Conservation (phyloP, 2,888 invertebrate species). For the Drosophila neonasuta region DNA sequence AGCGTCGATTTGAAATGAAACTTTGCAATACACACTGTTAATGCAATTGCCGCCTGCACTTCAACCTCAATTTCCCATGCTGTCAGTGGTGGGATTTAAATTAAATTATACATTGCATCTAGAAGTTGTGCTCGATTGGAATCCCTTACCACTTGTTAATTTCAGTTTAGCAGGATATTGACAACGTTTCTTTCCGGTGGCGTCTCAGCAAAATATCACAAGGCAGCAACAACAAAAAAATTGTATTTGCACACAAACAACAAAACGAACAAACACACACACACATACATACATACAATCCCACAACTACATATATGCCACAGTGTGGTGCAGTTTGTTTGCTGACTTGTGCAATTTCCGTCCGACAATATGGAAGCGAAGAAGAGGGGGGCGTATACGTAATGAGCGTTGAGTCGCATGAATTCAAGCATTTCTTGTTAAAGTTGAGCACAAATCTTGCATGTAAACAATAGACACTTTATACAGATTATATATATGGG, state of each 20-base stretch:
- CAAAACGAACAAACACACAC: constrained; percentile 17
- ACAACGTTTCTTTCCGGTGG: constrained; percentile 53
- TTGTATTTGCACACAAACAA: constrained; percentile 45
- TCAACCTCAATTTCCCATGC: constrained; percentile 62
- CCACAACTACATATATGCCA: constrained; percentile 28
- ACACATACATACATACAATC: constrained; percentile 19
- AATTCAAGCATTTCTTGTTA: constrained; percentile 13
- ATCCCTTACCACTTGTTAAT: constrained; percentile 53
- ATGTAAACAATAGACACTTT: constrained; percentile 6
- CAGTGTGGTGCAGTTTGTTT: constrained; percentile 56
- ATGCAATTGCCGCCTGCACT: constrained; percentile 56
- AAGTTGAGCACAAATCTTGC: constrained; percentile 7
- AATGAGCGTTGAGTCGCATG: constrained; percentile 32
- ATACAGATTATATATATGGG: neutral
- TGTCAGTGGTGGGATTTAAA: constrained; percentile 41
- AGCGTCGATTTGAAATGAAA: constrained; percentile 25
- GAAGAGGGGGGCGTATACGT: constrained; percentile 46
- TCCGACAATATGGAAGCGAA: constrained; percentile 35
- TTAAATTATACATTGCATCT: constrained; percentile 56
- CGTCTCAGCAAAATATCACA: constrained; percentile 47
- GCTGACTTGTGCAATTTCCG: constrained; percentile 72
- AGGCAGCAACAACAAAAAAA: constrained; percentile 21
- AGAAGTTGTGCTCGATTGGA: constrained; percentile 19
- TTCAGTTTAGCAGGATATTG: constrained; percentile 69
- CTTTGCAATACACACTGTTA: constrained; percentile 30